These are phyloP conservation scores for Polypterus bichir DNA, from an alignment of 2,113 vertebrate genomes.

Conservation along the genomic window DNA sequence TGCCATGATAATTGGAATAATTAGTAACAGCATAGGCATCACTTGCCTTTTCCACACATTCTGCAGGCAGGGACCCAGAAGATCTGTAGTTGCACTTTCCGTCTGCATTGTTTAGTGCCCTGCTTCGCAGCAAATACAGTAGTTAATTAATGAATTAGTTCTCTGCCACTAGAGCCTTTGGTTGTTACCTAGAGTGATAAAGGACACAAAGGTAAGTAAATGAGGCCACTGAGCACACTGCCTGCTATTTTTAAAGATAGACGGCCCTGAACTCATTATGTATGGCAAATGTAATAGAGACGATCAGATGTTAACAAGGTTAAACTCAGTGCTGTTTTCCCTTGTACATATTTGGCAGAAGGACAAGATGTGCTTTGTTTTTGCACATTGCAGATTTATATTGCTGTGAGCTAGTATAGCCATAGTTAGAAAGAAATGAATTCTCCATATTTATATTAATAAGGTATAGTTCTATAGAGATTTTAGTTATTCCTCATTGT, in stretches of 20 bases:
- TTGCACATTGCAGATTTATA: not conserved
- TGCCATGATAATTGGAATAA: constrained; percentile 99
- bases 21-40: constrained; percentile 78
- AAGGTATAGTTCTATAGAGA: too few species aligned
- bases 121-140: constrained; percentile 52
- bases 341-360: not conserved
- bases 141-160: constrained; percentile 71
- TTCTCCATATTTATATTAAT: not conserved
- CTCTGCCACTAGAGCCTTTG: constrained; percentile 39
- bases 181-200: constrained; percentile 34
- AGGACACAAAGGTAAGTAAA: constrained; percentile 46
- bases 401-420: not conserved
- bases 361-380: not conserved
- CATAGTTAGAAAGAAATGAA: not conserved
- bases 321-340: not conserved
- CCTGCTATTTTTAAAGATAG: constrained; percentile 29
- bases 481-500: too few species aligned
- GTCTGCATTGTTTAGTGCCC: constrained; percentile 49
- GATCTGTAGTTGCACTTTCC: constrained; percentile 41
- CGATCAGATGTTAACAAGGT: not conserved
- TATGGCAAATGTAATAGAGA: not conserved
- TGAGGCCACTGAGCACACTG: constrained; percentile 36
- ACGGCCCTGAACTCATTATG: not conserved
- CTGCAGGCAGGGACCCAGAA: constrained; percentile 46
- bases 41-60: constrained; percentile 53